Evolutionary conservation across 2,113 vertebrate species (phyloP).

Genomic region (Sinocyclocheilus grahami): DNA sequence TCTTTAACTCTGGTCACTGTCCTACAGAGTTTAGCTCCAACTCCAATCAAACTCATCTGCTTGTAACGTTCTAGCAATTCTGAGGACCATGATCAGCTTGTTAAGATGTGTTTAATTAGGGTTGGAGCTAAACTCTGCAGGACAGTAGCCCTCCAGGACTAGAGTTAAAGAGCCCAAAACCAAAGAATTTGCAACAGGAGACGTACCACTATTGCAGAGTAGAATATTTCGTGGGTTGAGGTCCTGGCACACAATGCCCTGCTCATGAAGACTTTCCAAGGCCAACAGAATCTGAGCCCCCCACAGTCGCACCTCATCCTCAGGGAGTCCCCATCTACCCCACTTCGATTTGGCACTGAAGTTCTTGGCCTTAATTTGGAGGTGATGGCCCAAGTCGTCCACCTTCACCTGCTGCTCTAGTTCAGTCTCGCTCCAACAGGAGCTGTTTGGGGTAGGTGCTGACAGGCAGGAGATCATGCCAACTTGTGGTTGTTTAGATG

Average conservation of each 20-base stretch:
- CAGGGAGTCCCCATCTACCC: constrained; percentile 77
- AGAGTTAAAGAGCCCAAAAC: background rate
- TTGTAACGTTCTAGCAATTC: no score
- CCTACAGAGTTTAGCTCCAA: no score
- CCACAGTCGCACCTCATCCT: constrained; percentile 86
- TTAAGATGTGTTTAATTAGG: no score
- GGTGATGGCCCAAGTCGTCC: constrained; percentile 73
- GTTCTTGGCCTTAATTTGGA: constrained; percentile 51
- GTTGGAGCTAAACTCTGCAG: background rate
- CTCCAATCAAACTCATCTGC: no score
- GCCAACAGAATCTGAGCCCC: constrained; percentile 90
- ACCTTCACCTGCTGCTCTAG: constrained; percentile 65
- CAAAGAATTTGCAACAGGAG: background rate
- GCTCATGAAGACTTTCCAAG: constrained; percentile 91
- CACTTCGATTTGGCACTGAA: background rate
- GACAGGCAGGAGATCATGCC: constrained; percentile 36
- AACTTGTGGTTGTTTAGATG: constrained; percentile 56
- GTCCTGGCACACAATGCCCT: constrained; percentile 92
- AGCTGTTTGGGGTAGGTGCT: background rate
- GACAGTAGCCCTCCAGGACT: background rate
- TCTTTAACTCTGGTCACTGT: no score
- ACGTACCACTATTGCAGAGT: constrained; percentile 85
- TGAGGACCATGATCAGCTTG: no score
- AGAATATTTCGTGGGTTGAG: constrained; percentile 96
- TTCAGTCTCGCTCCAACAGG: constrained; percentile 8